Evolutionary conservation across 64 coral and sea anemone genomes (phyloP), one percentile per base, ranked within the genome.

Genomic region (Dendronephthya gigantea): DNA sequence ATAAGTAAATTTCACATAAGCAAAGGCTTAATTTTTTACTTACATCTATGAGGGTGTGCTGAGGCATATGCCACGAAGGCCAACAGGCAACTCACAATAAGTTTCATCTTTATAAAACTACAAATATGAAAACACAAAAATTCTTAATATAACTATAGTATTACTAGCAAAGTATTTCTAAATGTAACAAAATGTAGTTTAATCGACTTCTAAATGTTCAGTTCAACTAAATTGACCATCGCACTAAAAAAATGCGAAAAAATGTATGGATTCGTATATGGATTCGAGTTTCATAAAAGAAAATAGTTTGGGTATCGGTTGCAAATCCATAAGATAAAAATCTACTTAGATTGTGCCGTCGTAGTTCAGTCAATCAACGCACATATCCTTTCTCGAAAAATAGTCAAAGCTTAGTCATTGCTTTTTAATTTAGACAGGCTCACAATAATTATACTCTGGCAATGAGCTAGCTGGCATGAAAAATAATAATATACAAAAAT

Each of bases 21-120:
- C n/a, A n/a, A n/a, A n/a, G n/a, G n/a, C n/a, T n/a, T n/a, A n/a
- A n/a, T n/a, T n/a, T n/a, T n/a, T 12, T 79, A 79, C 72, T 79
- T 79, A 79, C 72, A 79, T 79, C 29, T 79, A 39, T 79, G 72
- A 79, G 72, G 72, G 72, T 79, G 72, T 36, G 72, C 72, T 10
- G 30, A 79, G 32, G 72, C 30, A 39, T 79, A 79, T 39, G 72
- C 72, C 32, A 79, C 72, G 36, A 79, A 13, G 15, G 29, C 72
- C 72, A 79, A 39, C 72, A 79, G 36, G 37, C 72, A 79, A 79
- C 27, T 79, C 15, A 35, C 36, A 35, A 79, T 79, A 79, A 79
- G 32, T 34, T 79, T 79, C 72, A 79, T 79, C 15, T 34, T 79
- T 36, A n/a, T n/a, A 34, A 34, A 79, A 36, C 72, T 79, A 79